These are phyloP conservation scores for Colossoma macropomum DNA, from an alignment of 2,113 vertebrate genomes.

Conservation along the genomic window DNA sequence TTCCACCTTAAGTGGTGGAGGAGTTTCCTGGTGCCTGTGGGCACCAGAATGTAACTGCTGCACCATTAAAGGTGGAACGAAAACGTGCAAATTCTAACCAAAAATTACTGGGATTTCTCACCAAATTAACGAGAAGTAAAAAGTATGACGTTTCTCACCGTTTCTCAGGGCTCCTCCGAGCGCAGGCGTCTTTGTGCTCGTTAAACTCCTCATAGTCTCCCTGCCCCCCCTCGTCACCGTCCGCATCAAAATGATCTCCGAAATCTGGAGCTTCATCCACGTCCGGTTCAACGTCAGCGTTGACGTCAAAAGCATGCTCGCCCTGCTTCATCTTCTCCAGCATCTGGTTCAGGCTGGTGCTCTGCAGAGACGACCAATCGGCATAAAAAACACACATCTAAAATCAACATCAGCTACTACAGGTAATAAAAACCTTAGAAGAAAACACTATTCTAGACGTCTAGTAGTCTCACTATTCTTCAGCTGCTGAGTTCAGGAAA, in stretches of 20 bases:
- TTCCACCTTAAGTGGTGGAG: too few relatives aligned
- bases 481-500: too few relatives aligned
- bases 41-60: too few relatives aligned
- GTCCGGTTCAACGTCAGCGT: conserved; percentile 72
- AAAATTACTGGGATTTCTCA: too few relatives aligned
- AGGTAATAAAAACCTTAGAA: too few relatives aligned
- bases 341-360: conserved; percentile 84
- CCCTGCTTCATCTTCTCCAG: conserved; percentile 89
- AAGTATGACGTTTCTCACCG: conserved; percentile 61
- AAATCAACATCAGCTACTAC: too few relatives aligned
- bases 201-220: conserved; percentile 64
- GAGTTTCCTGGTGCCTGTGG: too few relatives aligned
- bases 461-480: background rate
- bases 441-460: too few relatives aligned
- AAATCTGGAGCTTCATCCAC: conserved; percentile 60
- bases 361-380: conserved; percentile 68
- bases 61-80: too few relatives aligned
- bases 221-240: conserved; percentile 66
- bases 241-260: conserved; percentile 78
- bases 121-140: too few relatives aligned
- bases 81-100: too few relatives aligned
- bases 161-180: conserved; percentile 61
- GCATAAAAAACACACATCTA: background rate
- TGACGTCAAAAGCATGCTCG: conserved; percentile 85
- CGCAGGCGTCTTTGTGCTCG: conserved; percentile 72